phyloP scores from a whole-genome alignment of 2,113 vertebrate genomes.

The Periophthalmodon schlosseri region DNA sequence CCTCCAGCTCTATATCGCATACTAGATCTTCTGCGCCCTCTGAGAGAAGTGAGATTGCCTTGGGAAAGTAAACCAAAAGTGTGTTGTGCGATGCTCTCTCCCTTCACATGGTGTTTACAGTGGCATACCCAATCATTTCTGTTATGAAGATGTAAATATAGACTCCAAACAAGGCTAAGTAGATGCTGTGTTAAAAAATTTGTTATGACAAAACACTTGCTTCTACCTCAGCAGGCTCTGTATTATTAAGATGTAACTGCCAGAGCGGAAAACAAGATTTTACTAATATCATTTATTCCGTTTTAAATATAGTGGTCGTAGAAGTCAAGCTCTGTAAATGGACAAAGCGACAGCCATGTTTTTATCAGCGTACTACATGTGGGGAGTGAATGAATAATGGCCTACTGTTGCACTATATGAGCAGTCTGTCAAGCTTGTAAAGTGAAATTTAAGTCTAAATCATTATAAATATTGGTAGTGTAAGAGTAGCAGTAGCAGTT shows the following conservation, averaged over 20 bases:
- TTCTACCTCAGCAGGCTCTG: conserved; percentile 29
- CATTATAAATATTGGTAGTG: too few relatives aligned
- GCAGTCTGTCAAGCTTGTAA: too few relatives aligned
- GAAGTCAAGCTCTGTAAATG: background rate
- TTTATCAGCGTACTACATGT: too few relatives aligned
- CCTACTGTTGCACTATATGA: too few relatives aligned
- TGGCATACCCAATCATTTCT: conserved; percentile 1
- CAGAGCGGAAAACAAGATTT: background rate
- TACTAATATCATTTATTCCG: background rate
- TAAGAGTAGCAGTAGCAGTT: too few relatives aligned
- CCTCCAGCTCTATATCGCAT: conserved; percentile 23
- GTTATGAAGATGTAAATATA: conserved; percentile 7
- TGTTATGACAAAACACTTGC: conserved; percentile 14
- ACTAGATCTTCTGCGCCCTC: conserved; percentile 5
- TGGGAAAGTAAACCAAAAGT: conserved; percentile 21
- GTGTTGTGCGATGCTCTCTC: background rate
- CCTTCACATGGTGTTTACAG: conserved; percentile 16
- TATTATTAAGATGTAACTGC: conserved; percentile 18
- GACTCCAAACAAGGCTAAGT: conserved; percentile 8
- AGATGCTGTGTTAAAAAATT: background rate
- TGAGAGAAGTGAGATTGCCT: conserved; percentile 5
- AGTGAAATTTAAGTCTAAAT: too few relatives aligned
- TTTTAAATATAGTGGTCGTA: background rate
- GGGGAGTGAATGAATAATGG: too few relatives aligned
- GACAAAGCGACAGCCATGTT: too few relatives aligned